These are phyloP conservation scores for Epinephelus fuscoguttatus DNA, from an alignment of 2,113 vertebrate genomes.

Conservation along the genomic window DNA sequence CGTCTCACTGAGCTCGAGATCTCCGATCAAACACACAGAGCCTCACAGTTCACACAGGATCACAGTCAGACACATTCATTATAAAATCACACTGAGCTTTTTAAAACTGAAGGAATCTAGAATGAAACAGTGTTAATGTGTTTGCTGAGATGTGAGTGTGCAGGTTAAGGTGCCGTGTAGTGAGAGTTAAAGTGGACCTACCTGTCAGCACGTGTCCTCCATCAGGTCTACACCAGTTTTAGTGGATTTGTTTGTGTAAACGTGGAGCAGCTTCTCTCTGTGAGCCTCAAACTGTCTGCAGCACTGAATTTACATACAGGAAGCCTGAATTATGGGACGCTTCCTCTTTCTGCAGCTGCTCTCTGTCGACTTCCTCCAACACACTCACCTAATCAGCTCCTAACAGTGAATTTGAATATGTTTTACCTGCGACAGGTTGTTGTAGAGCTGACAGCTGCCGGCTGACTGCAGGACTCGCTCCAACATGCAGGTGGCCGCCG, in stretches of 20 bases:
- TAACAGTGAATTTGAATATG: too few species aligned
- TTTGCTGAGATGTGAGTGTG: neutral
- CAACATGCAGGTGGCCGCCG: conserved; percentile 16
- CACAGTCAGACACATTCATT: neutral
- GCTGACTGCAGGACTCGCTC: conserved; percentile 20
- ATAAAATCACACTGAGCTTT: neutral
- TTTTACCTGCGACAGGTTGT: conserved; percentile 25
- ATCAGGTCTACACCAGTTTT: neutral
- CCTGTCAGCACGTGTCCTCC: conserved; percentile 10
- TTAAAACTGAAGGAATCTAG: neutral
- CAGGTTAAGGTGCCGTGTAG: neutral
- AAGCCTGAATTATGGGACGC: neutral
- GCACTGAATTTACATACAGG: conserved; percentile 57
- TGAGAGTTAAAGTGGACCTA: neutral
- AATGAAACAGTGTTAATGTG: too few species aligned
- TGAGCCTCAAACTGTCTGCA: neutral
- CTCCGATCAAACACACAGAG: neutral
- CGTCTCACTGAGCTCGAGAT: neutral
- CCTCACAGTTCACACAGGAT: neutral
- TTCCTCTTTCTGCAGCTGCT: conserved; percentile 62
- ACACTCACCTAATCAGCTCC: neutral
- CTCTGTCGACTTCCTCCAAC: neutral
- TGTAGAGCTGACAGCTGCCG: rapidly evolving
- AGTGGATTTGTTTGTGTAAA: neutral
- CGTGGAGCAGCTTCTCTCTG: neutral